Conservation (phyloP, 1,140 invertebrate species). For the Trichonephila clavata region DNA sequence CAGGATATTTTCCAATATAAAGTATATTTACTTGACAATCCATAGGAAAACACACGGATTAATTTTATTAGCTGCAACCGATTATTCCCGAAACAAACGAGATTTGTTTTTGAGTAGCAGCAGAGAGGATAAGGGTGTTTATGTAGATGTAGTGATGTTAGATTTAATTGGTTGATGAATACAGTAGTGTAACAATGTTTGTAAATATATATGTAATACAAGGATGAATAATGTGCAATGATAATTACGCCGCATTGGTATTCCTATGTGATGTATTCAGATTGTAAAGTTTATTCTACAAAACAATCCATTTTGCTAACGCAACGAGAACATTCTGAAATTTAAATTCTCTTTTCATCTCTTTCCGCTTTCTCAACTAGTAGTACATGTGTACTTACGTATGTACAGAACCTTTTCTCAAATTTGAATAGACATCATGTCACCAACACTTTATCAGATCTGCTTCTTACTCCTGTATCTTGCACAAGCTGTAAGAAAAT, state of each 20-base stretch:
- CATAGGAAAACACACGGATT: no score
- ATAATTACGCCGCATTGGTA: background rate
- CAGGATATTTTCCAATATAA: no score
- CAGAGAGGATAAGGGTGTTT: background rate
- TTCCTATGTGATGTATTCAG: background rate
- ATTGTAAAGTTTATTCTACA: background rate
- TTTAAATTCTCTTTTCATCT: background rate
- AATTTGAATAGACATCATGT: slow-evolving; percentile 46
- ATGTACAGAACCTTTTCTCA: background rate
- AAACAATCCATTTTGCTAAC: background rate
- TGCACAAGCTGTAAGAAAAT: slow-evolving; percentile 28
- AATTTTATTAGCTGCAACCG: background rate
- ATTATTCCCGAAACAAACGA: background rate
- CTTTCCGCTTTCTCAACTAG: background rate
- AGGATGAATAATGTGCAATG: background rate
- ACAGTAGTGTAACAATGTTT: background rate
- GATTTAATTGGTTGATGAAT: background rate
- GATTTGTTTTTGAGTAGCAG: slow-evolving; percentile 8
- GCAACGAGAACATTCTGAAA: background rate
- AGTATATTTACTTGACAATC: no score
- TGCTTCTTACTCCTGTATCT: slow-evolving; percentile 26
- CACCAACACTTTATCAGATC: slow-evolving; percentile 25
- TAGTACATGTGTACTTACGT: slow-evolving; percentile 27
- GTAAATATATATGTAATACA: background rate
- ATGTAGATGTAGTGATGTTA: background rate